Conservation (phyloP, 2,888 invertebrate genomes). For the Pheosia tremula region DNA sequence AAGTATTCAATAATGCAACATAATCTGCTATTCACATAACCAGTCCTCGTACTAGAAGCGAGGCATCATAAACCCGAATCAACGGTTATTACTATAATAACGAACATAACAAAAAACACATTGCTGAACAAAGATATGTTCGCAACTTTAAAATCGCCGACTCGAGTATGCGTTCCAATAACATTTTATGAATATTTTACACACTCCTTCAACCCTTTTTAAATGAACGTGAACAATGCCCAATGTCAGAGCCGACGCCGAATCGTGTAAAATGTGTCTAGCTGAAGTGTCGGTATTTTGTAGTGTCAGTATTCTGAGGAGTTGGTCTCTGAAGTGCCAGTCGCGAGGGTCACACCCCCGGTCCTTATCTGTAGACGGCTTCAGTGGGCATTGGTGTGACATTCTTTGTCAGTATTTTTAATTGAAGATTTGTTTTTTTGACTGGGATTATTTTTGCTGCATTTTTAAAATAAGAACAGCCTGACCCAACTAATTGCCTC, state of each 20-base stretch:
- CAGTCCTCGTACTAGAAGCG: not conserved
- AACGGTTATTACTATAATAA: not conserved
- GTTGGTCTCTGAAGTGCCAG: slow-evolving; percentile 31
- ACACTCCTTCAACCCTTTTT: slow-evolving; percentile 1
- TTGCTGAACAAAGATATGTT: not conserved
- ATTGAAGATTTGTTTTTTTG: slow-evolving; percentile 31
- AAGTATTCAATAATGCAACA: too few relatives aligned
- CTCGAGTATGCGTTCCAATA: slow-evolving; percentile 1
- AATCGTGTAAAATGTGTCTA: slow-evolving; percentile 29
- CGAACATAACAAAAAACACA: not conserved
- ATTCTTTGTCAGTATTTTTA: slow-evolving; percentile 29
- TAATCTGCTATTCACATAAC: slow-evolving; percentile 12
- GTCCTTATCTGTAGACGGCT: slow-evolving; percentile 28
- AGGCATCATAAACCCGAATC: not conserved
- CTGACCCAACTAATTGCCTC: too few relatives aligned
- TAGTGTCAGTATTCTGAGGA: slow-evolving; percentile 26
- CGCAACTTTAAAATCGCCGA: not conserved
- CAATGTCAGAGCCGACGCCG: slow-evolving; percentile 20
- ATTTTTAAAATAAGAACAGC: too few relatives aligned
- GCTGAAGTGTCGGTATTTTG: slow-evolving; percentile 23
- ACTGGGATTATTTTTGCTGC: too few relatives aligned
- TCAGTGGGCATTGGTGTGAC: slow-evolving; percentile 28
- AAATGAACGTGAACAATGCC: slow-evolving; percentile 7
- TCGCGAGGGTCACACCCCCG: slow-evolving; percentile 27
- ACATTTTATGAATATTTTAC: slow-evolving; percentile 4